Evolutionary conservation across 2,113 vertebrate species (phyloP).

Genomic region (Montifringilla adamsi): DNA sequence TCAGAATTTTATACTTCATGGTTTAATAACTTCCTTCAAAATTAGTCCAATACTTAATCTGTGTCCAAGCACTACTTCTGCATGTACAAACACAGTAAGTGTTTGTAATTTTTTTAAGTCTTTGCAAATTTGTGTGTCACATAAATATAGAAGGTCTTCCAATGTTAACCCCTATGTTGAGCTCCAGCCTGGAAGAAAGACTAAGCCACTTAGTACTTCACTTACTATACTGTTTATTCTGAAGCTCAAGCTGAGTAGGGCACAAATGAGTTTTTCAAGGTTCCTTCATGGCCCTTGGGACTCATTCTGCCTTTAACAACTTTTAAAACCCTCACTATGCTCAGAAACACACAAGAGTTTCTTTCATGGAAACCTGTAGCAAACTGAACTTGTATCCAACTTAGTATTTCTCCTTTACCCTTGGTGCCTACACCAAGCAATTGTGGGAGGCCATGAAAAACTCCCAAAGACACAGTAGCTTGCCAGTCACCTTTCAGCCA

Average conservation of each 20-base stretch:
- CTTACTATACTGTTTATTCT: background rate
- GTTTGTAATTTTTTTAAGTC: background rate
- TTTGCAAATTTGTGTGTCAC: background rate
- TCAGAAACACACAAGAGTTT: background rate
- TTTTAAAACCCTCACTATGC: background rate
- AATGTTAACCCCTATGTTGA: background rate
- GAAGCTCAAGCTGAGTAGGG: background rate
- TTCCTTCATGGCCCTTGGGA: background rate
- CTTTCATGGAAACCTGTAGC: background rate
- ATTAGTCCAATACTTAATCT: background rate
- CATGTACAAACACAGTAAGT: background rate
- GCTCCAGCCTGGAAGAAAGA: background rate
- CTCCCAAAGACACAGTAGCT: background rate
- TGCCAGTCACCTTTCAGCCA: background rate
- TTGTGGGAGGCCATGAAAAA: background rate
- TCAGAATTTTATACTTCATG: background rate
- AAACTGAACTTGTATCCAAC: background rate
- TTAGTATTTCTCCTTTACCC: background rate
- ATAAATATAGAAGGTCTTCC: background rate
- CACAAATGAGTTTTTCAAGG: background rate
- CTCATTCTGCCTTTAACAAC: background rate
- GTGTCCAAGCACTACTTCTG: background rate
- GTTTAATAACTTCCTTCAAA: background rate
- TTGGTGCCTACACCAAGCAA: background rate
- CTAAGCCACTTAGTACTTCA: background rate